Conservation (phyloP, 2,797 vertebrate genomes). For the Coranthus polyacanthus region DNA sequence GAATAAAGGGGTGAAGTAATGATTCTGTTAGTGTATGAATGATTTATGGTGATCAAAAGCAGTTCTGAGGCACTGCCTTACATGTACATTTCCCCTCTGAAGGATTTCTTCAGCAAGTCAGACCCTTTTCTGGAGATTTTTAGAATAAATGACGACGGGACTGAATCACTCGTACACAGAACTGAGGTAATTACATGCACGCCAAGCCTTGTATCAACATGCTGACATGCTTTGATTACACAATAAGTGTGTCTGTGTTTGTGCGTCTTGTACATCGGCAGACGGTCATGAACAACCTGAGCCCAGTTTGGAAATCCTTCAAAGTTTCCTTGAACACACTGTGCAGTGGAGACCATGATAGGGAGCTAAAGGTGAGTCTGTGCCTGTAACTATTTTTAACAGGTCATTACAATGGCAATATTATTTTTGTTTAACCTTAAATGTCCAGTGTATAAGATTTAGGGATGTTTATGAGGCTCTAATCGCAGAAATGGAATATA, state of each 20-base stretch:
- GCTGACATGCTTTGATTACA: conserved; percentile 3
- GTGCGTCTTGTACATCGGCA: conserved; percentile 56
- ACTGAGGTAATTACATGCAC: conserved; percentile 90
- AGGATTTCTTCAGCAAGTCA: conserved; percentile 99
- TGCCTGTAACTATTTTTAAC: neutral
- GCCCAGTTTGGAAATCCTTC: conserved; percentile 98
- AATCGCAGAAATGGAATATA: no score
- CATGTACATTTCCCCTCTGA: conserved; percentile 66
- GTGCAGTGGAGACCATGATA: conserved; percentile 96
- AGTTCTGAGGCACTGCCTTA: conserved; percentile 42
- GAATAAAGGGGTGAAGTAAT: conserved; percentile 51
- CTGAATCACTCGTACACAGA: conserved; percentile 96
- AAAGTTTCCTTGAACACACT: conserved; percentile 98
- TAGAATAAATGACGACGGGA: conserved; percentile 96
- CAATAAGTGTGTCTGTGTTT: conserved; percentile 7
- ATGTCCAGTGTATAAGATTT: no score
- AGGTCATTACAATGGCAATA: neutral
- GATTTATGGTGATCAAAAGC: conserved; percentile 67
- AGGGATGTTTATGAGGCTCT: no score
- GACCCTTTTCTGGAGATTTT: conserved; percentile 99
- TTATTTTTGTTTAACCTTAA: conserved; percentile 16
- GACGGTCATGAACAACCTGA: conserved; percentile 99
- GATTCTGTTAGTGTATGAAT: conserved; percentile 61
- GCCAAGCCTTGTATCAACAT: neutral
- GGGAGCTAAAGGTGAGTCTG: conserved; percentile 93